Evolutionary conservation across 2,113 vertebrate genomes (phyloP).

Genomic region (Daboia siamensis): DNA sequence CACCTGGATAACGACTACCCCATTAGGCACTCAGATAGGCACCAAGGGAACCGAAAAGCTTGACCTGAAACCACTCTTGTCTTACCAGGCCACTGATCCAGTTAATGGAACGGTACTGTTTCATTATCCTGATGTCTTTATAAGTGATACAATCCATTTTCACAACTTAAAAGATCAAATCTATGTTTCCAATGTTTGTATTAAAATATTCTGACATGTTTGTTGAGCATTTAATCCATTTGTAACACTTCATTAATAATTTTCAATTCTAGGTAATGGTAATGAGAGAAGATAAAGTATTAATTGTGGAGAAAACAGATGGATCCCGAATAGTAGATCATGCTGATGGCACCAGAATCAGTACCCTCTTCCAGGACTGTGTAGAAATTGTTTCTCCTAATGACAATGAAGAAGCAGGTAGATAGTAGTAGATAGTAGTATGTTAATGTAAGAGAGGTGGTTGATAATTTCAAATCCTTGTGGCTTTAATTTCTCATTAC

Average conservation of each 20-base stretch:
- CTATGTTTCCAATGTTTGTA: background rate
- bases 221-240: background rate
- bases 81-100: slow-evolving; percentile 80
- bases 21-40: slow-evolving; percentile 76
- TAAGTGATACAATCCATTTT: background rate
- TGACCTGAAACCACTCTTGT: slow-evolving; percentile 64
- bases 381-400: slow-evolving; percentile 25
- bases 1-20: slow-evolving; percentile 86
- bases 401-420: slow-evolving; percentile 52
- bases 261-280: slow-evolving; percentile 76
- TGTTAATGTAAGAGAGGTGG: background rate
- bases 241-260: background rate
- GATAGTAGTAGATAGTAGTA: background rate
- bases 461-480: background rate
- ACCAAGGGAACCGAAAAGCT: slow-evolving; percentile 69
- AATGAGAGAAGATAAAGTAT: slow-evolving; percentile 83
- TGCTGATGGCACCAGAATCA: slow-evolving; percentile 90
- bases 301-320: slow-evolving; percentile 72
- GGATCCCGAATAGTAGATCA: slow-evolving; percentile 83
- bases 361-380: slow-evolving; percentile 73
- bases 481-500: background rate
- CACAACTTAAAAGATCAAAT: background rate
- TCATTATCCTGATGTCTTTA: background rate
- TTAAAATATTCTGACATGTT: background rate
- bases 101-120: slow-evolving; percentile 74